phyloP scores from a whole-genome alignment of 1,140 invertebrate species.

The Hermetia illucens region DNA sequence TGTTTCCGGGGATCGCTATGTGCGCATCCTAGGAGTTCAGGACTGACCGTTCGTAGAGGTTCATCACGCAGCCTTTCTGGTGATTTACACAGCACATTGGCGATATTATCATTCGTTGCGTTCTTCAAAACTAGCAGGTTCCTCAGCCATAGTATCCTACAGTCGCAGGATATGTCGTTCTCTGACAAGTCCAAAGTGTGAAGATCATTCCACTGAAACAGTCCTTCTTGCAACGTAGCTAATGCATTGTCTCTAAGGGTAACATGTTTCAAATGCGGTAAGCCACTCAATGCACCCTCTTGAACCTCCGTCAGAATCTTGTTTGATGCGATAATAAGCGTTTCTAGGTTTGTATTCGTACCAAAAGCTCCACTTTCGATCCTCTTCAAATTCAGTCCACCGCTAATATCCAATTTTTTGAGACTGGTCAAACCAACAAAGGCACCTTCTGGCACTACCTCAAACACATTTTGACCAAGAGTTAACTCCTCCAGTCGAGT shows the following conservation, averaged over 20 bases:
- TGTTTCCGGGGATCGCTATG: constrained; percentile 56
- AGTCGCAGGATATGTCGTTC: constrained; percentile 71
- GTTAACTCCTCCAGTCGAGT: constrained; percentile 60
- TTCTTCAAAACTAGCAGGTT: constrained; percentile 59
- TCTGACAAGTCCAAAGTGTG: constrained; percentile 61
- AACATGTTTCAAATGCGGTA: constrained; percentile 61
- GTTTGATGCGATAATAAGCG: constrained; percentile 58
- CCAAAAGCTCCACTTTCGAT: constrained; percentile 62
- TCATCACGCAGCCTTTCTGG: constrained; percentile 55
- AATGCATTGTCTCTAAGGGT: constrained; percentile 67
- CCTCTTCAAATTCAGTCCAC: constrained; percentile 50
- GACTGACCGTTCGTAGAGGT: constrained; percentile 47
- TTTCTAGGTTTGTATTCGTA: constrained; percentile 68
- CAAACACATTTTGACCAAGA: constrained; percentile 70
- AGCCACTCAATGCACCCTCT: constrained; percentile 55
- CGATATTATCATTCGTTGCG: constrained; percentile 37
- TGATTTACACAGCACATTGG: constrained; percentile 49
- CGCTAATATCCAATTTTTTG: constrained; percentile 58
- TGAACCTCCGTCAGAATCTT: constrained; percentile 54
- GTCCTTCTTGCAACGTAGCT: constrained; percentile 51
- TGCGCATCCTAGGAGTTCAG: constrained; percentile 66
- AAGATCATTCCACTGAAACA: constrained; percentile 66
- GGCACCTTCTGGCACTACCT: constrained; percentile 46
- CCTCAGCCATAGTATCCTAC: constrained; percentile 62
- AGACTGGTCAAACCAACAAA: constrained; percentile 65